Base-by-base conservation (phyloP, 1,140 invertebrate genomes). In the Bombus polaris region DNA sequence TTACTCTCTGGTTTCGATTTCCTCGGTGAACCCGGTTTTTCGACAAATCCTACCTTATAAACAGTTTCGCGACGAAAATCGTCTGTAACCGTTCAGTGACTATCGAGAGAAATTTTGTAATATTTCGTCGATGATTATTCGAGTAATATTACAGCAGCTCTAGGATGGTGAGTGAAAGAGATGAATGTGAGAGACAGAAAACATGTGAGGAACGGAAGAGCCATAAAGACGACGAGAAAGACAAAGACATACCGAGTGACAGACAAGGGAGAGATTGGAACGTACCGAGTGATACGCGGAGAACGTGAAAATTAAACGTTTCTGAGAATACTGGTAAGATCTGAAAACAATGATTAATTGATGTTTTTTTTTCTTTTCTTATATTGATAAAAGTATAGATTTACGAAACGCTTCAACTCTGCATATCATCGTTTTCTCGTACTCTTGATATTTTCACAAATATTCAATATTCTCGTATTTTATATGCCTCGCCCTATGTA, bases 131-230 rank as follows among this genome's bases (percentile, higher is more conserved):
- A 53, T 8, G 47, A 53, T 53, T n/a, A 2, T n/a, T 25, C 37
- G 18, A 37, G 10, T 39, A 5, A 39, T 12, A 28, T 37, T 18
- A 18, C 8, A 42, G 25, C 71, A 42, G 28, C 13, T 42, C 37
- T 18, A 44, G 37, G 39, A n/a, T 28, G 71, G 71, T 10, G 39
- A 39, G 71, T 82, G 79, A 68, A 25, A 71, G 32, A 37, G 25
- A 75, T 82, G 79, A 68, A 78, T 44, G 53, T 37, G 39, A 86
- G 53, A 88, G 74, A 90, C 81, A 86, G 70, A 88, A 9, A 39
- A 37, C 35, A 59, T 81, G 68, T 83, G 77, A 37, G 53, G 86
- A 53, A 42, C 44, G 68, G 42, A 81, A 86, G 47, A 85, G 72
- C 39, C 76, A 80, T 42, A 59, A 32, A 57, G 35, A 76, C 47